phyloP scores from a whole-genome alignment of 2,113 vertebrate species.

The Cinclus cinclus region DNA sequence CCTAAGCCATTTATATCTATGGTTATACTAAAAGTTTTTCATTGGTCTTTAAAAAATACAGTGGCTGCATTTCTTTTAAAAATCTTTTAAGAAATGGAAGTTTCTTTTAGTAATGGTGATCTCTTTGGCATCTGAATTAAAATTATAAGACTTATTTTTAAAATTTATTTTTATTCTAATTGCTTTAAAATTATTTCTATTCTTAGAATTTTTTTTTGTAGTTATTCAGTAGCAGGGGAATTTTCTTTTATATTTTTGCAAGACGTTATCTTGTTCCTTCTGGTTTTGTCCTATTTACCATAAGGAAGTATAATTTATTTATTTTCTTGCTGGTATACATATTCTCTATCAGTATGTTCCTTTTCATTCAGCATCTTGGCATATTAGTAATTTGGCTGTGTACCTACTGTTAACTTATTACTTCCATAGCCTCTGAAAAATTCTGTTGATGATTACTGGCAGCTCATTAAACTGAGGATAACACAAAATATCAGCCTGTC shows the following conservation, averaged over 20 bases:
- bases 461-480: slow-evolving; percentile 8
- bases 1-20: not conserved
- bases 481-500: not conserved
- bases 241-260: not conserved
- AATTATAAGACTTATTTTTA: not conserved
- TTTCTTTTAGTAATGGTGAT: not conserved
- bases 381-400: not conserved
- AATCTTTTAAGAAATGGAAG: not conserved
- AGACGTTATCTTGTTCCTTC: not conserved
- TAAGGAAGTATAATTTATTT: not conserved
- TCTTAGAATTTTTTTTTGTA: not conserved
- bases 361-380: slow-evolving; percentile 25
- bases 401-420: not conserved
- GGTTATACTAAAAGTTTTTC: not conserved
- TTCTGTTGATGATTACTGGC: slow-evolving; percentile 12
- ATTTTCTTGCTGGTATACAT: not conserved
- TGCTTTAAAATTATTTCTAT: not conserved
- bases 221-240: not conserved
- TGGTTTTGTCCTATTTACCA: not conserved
- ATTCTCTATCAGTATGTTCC: slow-evolving; percentile 11
- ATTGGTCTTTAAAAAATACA: not conserved
- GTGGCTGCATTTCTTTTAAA: not conserved
- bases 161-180: not conserved
- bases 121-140: not conserved
- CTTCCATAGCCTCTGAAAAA: slow-evolving; percentile 2